A percentile compares a stretch with the other conserved stretches of the same genome.
These are phyloP conservation scores for Xiphias gladius DNA, from an alignment of 2,113 vertebrate species.

Conservation along the genomic window DNA sequence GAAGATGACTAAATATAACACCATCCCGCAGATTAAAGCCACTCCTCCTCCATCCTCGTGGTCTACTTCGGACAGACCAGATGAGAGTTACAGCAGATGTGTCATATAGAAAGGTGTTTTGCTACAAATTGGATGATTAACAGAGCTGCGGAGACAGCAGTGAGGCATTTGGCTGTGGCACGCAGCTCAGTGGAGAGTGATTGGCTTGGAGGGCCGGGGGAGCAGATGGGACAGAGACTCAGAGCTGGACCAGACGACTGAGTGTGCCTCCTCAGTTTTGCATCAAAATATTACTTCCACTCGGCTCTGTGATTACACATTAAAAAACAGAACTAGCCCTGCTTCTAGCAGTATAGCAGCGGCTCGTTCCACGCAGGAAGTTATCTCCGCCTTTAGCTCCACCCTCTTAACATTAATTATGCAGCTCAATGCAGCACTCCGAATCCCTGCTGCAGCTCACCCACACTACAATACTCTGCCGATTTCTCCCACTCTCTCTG, in stretches of 20 bases:
- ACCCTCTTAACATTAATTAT: conserved; percentile 84
- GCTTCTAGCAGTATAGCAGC: conserved; percentile 40
- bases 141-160: conserved; percentile 56
- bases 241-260: conserved; percentile 57
- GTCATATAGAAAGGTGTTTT: conserved; percentile 73
- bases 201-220: conserved; percentile 69
- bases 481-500: conserved; percentile 48
- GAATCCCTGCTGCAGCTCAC: conserved; percentile 80
- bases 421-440: conserved; percentile 87
- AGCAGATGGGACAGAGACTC: conserved; percentile 76
- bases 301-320: conserved; percentile 23
- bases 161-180: conserved; percentile 63
- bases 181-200: conserved; percentile 57
- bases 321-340: conserved; percentile 15
- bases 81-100: conserved; percentile 71
- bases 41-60: conserved; percentile 30
- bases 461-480: conserved; percentile 67
- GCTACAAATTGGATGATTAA: conserved; percentile 80
- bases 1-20: conserved; percentile 64
- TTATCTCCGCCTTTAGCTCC: conserved; percentile 77
- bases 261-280: conserved; percentile 38
- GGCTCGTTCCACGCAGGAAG: conserved; percentile 53
- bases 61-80: conserved; percentile 49
- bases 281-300: conserved; percentile 44
- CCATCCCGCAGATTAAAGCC: conserved; percentile 46